Conservation (phyloP, 2,888 invertebrate species). For the Lithophane semibrunnea region DNA sequence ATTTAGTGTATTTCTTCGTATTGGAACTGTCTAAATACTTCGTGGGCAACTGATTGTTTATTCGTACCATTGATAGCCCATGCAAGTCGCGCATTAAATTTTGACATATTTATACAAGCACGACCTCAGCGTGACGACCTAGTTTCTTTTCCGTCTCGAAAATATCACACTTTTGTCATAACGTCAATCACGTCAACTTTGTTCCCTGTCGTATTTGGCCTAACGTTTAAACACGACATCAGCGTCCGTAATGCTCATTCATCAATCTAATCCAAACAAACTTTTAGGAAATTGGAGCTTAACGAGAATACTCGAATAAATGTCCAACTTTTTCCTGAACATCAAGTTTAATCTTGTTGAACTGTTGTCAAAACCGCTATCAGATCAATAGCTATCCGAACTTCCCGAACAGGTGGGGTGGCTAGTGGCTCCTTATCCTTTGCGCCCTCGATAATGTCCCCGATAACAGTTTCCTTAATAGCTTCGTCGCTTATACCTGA, state of each 20-base stretch:
- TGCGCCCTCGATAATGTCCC: conserved; percentile 67
- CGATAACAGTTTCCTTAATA: conserved; percentile 74
- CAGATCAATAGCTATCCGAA: conserved; percentile 67
- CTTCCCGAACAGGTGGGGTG: conserved; percentile 66
- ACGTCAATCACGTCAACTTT: conserved; percentile 54
- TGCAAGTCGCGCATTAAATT: conserved; percentile 42
- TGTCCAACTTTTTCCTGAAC: conserved; percentile 32
- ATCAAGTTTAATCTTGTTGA: conserved; percentile 60
- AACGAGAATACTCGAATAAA: conserved; percentile 39
- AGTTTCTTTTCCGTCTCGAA: conserved; percentile 69
- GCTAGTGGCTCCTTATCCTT: conserved; percentile 65
- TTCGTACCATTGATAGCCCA: conserved; percentile 15
- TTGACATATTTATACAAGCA: conserved; percentile 59
- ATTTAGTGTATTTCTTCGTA: conserved; percentile 48
- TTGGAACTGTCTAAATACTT: conserved; percentile 20
- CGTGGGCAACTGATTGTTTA: conserved; percentile 18
- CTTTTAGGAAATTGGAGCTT: conserved; percentile 42
- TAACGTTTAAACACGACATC: conserved; percentile 27
- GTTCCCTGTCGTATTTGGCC: conserved; percentile 46
- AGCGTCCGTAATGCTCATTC: conserved; percentile 30
- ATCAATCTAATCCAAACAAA: conserved; percentile 42
- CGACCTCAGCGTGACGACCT: conserved; percentile 64
- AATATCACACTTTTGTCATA: conserved; percentile 65
- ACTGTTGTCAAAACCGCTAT: conserved; percentile 64
- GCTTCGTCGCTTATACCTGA: conserved; percentile 69